Base-by-base conservation (phyloP, 2,888 invertebrate genomes). In the Dolichomitus sp. region DNA sequence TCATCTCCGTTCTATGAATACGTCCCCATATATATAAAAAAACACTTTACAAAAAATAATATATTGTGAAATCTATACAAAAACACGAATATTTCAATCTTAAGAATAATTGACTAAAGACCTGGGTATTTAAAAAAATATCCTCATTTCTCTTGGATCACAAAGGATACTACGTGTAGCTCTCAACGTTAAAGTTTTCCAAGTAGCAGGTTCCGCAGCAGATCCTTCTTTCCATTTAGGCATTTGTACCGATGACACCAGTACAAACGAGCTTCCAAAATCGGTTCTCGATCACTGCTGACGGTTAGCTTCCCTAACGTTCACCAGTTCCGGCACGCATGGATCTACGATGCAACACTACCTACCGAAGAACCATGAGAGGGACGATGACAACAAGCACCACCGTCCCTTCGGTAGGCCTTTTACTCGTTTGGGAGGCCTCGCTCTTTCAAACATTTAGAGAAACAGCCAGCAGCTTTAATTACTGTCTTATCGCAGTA, bases 401-500 rank as follows among this genome's bases (percentile, higher is more conserved):
- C 27, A 52, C n/a, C 63, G 69, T 50, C 57, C 54, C 40, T 40
- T 42, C 45, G 57, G 23, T 17, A 40, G 45, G 37, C 12, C 45
- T 54, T 57, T 52, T 40, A 17, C 45, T 42, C 69, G 7, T 63
- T 65, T 50, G 48, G 54, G 59, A 33, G 45, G 11, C 59, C 40
- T 70, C 61, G 61, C 27, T 70, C 79, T 57, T 50, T 72, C 77
- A 45, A 78, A 83, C 72, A 74, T 76, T 79, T 45, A 69, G 81
- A 73, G 79, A 77, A 79, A 85, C 80, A 79, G 85, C 45, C 79
- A 76, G 72, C 54, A 42, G 52, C 63, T 89, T 89, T 89, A 88
- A 89, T 89, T 87, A 86, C 81, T 61, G 84, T 42, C 48, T 88
- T 89, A 89, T 89, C 89, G 72, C 48, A 52, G 30, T 65, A 75